Evolutionary conservation across 2,797 vertebrate species (phyloP).

Genomic region (Melanotaenia parkinsoni): DNA sequence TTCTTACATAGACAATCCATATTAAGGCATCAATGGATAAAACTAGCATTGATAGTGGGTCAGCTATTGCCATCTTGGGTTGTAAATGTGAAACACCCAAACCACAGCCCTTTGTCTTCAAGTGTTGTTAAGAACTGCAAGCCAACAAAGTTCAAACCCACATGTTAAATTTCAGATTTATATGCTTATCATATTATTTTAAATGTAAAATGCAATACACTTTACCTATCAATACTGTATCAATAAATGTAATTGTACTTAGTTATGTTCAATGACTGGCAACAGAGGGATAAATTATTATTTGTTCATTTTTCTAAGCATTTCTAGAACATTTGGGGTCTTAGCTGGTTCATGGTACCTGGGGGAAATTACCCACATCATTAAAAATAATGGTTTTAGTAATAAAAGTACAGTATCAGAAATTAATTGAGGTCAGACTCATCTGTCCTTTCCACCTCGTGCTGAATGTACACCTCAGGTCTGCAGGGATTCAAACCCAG

Average conservation of each 20-base stretch:
- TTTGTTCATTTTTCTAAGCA: conserved; percentile 11
- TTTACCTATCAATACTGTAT: neutral
- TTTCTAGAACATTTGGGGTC: conserved; percentile 38
- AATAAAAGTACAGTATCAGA: conserved; percentile 50
- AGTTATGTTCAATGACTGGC: neutral
- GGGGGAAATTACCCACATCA: conserved; percentile 37
- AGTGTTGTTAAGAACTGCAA: no score
- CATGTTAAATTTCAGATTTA: neutral
- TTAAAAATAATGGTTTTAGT: conserved; percentile 49
- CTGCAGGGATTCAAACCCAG: conserved; percentile 46
- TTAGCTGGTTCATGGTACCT: conserved; percentile 26
- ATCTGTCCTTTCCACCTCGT: conserved; percentile 29
- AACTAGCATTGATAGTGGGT: neutral
- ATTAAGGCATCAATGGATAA: neutral
- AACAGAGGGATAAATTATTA: conserved; percentile 4
- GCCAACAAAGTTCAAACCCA: neutral
- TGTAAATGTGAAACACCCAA: neutral
- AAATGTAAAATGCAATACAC: neutral
- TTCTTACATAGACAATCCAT: neutral
- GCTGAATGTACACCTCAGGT: conserved; percentile 35
- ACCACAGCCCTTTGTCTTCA: neutral
- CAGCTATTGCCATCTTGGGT: neutral
- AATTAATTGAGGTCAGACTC: conserved; percentile 49
- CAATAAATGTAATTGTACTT: neutral
- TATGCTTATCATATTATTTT: neutral